Base-by-base conservation (phyloP, 2,797 vertebrate species). In the Eupleurogrammus muticus region DNA sequence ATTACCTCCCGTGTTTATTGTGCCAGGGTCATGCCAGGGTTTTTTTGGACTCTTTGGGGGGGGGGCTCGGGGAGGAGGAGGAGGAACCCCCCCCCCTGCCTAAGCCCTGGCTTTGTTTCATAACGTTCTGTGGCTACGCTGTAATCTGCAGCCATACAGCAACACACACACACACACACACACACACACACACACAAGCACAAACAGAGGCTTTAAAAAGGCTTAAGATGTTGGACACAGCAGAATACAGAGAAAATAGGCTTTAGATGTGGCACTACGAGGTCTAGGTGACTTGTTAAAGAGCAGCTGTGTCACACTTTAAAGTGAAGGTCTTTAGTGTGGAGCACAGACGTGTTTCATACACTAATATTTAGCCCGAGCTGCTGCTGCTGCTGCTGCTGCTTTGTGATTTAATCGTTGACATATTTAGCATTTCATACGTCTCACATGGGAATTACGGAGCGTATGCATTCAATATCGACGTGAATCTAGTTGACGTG, bases 21-120 rank as follows among this genome's bases (percentile, higher is more conserved):
- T 75, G 73, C 67, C 67, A 23, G 69, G n/a, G 70, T 82, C 51
- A 54, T 84, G 85, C 82, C 77, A 77, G 73, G 64, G 72, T n/a
- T n/a, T n/a, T n/a, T n/a, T n/a, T n/a, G n/a, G n/a, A n/a, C n/a
- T n/a, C n/a, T n/a, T n/a, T n/a, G n/a, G n/a, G n/a, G n/a, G n/a
- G n/a, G n/a, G n/a, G n/a, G n/a, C n/a, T n/a, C n/a, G n/a, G n/a
- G n/a, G n/a, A n/a, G n/a, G n/a, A n/a, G n/a, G n/a, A n/a, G n/a
- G n/a, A n/a, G n/a, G n/a, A n/a, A n/a, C n/a, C n/a, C n/a, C n/a
- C 81, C 83, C 84, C 81, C 79, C 76, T n/a, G 66, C 32, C 64
- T 75, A 84, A 89, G 74, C 48, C 73, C 73, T 73, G 81, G 86
- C 79, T 92, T 90, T 89, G 84, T 89, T 90, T 90, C 68, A 61